phyloP scores from a whole-genome alignment of 2,113 vertebrate species.

The Pipra filicauda region DNA sequence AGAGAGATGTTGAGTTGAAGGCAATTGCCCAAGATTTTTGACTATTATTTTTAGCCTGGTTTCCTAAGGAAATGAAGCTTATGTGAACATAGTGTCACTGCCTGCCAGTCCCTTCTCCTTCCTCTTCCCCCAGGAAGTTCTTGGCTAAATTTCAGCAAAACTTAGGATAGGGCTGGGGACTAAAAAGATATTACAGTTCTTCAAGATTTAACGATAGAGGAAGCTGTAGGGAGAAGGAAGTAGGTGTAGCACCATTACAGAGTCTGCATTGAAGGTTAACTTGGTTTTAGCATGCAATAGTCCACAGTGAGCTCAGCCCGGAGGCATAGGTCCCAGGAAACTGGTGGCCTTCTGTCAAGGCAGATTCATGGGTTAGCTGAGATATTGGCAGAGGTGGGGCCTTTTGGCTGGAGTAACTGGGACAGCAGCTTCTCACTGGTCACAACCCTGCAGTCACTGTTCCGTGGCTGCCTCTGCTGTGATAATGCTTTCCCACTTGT shows the following conservation, averaged over 20 bases:
- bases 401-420: background rate
- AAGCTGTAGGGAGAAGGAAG: background rate
- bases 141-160: conserved; percentile 2
- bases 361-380: background rate
- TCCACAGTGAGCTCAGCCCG: background rate
- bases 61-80: conserved; percentile 56
- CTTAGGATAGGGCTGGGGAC: background rate
- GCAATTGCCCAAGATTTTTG: conserved; percentile 23
- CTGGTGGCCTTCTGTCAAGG: background rate
- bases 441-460: accelerated
- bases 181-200: background rate
- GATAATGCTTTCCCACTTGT: background rate
- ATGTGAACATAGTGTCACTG: conserved; percentile 14
- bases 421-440: background rate
- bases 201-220: background rate
- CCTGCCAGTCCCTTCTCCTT: conserved; percentile 17
- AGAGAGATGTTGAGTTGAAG: conserved; percentile 53
- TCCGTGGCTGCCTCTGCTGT: background rate
- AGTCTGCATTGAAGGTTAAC: background rate
- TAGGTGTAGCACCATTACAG: background rate
- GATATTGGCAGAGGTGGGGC: background rate
- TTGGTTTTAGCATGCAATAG: background rate
- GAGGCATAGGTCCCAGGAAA: background rate
- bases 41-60: conserved; percentile 51
- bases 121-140: conserved; percentile 49